phyloP scores from a whole-genome alignment of 2,888 invertebrate genomes.

The Tetragonisca angustula region DNA sequence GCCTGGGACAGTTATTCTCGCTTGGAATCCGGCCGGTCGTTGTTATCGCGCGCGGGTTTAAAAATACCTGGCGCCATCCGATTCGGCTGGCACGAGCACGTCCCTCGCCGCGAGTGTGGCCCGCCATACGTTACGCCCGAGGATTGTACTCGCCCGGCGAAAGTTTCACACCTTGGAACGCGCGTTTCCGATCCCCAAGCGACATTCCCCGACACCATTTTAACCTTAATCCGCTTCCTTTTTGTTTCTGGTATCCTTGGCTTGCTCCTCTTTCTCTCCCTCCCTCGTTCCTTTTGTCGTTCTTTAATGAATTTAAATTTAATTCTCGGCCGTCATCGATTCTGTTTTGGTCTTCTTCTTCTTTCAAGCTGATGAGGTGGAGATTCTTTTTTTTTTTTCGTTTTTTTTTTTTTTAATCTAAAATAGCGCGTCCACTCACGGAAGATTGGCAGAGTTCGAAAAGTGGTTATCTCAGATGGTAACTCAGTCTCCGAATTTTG shows the following conservation, averaged over 20 bases:
- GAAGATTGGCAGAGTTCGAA: background rate
- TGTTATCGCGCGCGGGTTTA: constrained; percentile 71
- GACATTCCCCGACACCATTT: constrained; percentile 10
- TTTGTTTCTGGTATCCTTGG: background rate
- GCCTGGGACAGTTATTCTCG: constrained; percentile 53
- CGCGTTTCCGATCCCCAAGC: constrained; percentile 35
- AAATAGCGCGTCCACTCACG: background rate
- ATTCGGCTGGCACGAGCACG: constrained; percentile 55
- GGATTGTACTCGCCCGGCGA: constrained; percentile 57
- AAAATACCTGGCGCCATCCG: constrained; percentile 72
- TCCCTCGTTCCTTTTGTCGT: background rate
- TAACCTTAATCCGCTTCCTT: background rate
- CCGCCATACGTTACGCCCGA: constrained; percentile 48
- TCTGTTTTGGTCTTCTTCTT: too few relatives aligned
- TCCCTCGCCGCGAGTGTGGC: constrained; percentile 24
- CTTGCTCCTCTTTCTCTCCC: background rate
- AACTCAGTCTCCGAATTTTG: too few relatives aligned
- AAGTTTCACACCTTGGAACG: constrained; percentile 39
- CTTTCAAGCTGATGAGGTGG: too few relatives aligned
- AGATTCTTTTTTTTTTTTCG: too few relatives aligned
- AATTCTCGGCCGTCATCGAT: too few relatives aligned
- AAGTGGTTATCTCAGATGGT: too few relatives aligned
- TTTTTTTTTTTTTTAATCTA: too few relatives aligned
- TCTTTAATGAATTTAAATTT: too few relatives aligned
- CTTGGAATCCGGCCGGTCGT: constrained; percentile 62